Percentiles rank a stretch among this genome's conserved stretches.
Conservation (phyloP, 30 jellyfish, hydroid and myxozoan species). For the Cassiopea andromeda region DNA sequence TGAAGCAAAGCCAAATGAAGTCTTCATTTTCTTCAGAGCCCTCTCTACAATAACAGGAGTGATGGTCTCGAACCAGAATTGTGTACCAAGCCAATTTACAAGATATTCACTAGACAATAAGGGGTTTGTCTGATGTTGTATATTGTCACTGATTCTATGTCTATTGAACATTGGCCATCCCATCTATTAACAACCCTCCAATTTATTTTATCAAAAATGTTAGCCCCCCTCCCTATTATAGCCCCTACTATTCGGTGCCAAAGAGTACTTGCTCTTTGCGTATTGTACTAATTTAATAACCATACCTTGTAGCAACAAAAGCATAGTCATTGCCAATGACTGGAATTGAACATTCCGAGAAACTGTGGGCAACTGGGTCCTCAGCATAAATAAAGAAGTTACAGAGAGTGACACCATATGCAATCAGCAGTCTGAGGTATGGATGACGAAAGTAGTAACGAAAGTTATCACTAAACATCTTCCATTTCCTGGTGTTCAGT, state of each 20-base stretch:
- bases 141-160: not conserved
- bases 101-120: not conserved
- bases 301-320: constrained; percentile 85
- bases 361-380: constrained; percentile 98
- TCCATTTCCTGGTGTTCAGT: constrained; percentile 41
- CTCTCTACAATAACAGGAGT: constrained; percentile 11
- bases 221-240: no score
- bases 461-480: constrained; percentile 30
- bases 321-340: constrained; percentile 86
- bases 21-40: constrained; percentile 66
- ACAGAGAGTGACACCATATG: constrained; percentile 89
- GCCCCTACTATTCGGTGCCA: no score
- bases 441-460: constrained; percentile 84
- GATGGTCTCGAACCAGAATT: constrained; percentile 18
- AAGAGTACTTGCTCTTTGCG: not conserved
- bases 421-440: constrained; percentile 77
- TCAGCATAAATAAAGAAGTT: constrained; percentile 91
- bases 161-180: no score
- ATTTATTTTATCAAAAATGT: no score
- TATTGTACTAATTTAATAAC: not conserved
- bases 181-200: no score
- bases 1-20: constrained; percentile 47
- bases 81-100: constrained; percentile 8
- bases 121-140: not conserved
- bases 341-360: constrained; percentile 78